Percentiles rank a stretch among this genome's conserved stretches.
phyloP scores from a whole-genome alignment of 2,797 vertebrate genomes.

The Tauraco hartlaubi region DNA sequence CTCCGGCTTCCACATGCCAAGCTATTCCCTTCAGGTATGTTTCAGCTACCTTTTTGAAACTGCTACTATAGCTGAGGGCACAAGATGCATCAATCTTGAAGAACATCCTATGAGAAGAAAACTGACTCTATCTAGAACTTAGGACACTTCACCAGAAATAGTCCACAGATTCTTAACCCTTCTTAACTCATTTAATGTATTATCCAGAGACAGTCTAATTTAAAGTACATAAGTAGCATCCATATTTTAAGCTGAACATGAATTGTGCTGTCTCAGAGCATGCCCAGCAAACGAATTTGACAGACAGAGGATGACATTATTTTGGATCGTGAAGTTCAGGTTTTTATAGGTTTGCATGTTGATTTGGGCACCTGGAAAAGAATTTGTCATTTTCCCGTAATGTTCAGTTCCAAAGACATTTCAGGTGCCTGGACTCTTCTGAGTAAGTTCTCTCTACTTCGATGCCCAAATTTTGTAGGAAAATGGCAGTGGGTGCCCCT shows the following conservation, averaged over 20 bases:
- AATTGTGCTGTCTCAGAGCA: fast-evolving
- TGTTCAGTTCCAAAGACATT: not conserved
- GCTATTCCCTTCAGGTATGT: not conserved
- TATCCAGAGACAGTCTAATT: not conserved
- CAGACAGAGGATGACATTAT: not conserved
- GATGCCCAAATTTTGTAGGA: not conserved
- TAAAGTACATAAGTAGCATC: not conserved
- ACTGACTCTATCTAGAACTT: not conserved
- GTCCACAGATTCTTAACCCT: not conserved
- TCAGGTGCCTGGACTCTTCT: not conserved
- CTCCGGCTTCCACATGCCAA: not conserved
- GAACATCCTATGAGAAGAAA: not conserved
- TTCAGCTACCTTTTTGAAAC: not conserved
- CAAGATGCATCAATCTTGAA: not conserved
- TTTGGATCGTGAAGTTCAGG: not conserved
- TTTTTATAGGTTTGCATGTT: not conserved
- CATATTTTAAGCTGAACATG: not conserved
- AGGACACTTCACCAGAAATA: not conserved
- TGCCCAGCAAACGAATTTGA: not conserved
- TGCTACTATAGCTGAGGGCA: not conserved
- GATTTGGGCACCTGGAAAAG: not conserved
- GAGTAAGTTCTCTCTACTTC: not conserved
- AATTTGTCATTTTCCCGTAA: not conserved
- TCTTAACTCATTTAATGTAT: not conserved
- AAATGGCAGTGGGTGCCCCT: not conserved